Base-by-base conservation (phyloP, 2,797 vertebrate genomes). In the Cygnus olor region DNA sequence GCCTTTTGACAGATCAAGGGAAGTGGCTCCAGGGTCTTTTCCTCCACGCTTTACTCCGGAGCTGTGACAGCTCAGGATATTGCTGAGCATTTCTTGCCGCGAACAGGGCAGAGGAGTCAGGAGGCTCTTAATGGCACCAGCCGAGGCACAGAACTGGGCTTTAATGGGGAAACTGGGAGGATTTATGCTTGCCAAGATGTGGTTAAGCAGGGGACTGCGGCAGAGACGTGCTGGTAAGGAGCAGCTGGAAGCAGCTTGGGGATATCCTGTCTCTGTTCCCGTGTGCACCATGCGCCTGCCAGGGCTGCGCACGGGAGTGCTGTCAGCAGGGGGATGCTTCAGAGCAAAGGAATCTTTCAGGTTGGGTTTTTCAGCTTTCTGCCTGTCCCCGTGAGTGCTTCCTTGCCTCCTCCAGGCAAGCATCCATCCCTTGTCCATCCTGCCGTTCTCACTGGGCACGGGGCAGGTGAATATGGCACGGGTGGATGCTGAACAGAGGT, bases 261-360 rank as follows among this genome's bases (percentile, higher is more conserved):
- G 56, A 53, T 49, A 14, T 25, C 47, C 3, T 22, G 9, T 34
- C 28, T 40, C 54, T 63, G 66, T 14, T 36, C 51, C 38, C 4
- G 0, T 24, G 14, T 47, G 4, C 0, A 11, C 27, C 4, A 1
- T 1, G 3, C 14, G 38, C 36, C 69, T 57, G n/a, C 42, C 1
- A 1, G 57, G 44, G n/a, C 27, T 0, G 49, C 9, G 45, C 54
- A 10, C 2, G 0, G 66, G 47, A 45, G 60, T 14, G 40, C 40
- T 42, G 42, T 42, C 40, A 13, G 32, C 40, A n/a, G 61, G 72
- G 38, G n/a, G 81, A 10, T 6, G 34, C 76, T 63, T 36, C 47
- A 8, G 45, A 81, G 71, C 40, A 12, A 24, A 49, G 47, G 4
- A 49, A 49, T 49, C 34, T 70, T 40, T 38, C 56, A 20, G 42